Percentiles rank a stretch among this genome's conserved stretches.
Conservation (phyloP, 2,797 vertebrate species). For the Acrocephalus scirpaceus region DNA sequence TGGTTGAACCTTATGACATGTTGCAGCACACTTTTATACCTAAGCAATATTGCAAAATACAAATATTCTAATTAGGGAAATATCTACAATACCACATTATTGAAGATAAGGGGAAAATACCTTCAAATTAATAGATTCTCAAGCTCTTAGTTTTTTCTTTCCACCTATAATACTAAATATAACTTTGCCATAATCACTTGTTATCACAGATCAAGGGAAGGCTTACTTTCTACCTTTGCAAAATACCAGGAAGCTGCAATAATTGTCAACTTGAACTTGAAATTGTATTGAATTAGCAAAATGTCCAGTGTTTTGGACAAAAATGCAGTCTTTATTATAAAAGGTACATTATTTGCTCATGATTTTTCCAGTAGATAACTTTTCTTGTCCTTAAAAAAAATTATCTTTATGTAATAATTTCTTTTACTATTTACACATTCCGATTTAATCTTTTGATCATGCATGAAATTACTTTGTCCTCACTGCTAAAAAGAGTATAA, state of each 20-base stretch:
- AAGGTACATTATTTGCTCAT: not conserved
- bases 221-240: not conserved
- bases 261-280: not conserved
- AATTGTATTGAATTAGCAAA: not conserved
- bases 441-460: slow-evolving; percentile 5
- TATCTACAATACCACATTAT: not conserved
- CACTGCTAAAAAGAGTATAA: not conserved
- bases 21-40: not conserved
- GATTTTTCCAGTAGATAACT: not conserved
- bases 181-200: not conserved
- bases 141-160: not conserved
- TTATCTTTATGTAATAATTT: not conserved
- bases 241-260: not conserved
- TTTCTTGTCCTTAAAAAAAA: not conserved
- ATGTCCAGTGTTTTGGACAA: not conserved
- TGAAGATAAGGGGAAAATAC: not conserved
- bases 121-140: not conserved
- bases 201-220: not conserved
- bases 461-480: not conserved
- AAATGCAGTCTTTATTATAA: not conserved
- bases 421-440: not conserved
- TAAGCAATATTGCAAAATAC: not conserved
- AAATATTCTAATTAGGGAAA: not conserved
- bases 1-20: not conserved
- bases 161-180: not conserved